Evolutionary conservation across 2,888 invertebrate species (phyloP), one percentile per base, ranked within the genome.

Genomic region (Cordylochernes scorpioides): DNA sequence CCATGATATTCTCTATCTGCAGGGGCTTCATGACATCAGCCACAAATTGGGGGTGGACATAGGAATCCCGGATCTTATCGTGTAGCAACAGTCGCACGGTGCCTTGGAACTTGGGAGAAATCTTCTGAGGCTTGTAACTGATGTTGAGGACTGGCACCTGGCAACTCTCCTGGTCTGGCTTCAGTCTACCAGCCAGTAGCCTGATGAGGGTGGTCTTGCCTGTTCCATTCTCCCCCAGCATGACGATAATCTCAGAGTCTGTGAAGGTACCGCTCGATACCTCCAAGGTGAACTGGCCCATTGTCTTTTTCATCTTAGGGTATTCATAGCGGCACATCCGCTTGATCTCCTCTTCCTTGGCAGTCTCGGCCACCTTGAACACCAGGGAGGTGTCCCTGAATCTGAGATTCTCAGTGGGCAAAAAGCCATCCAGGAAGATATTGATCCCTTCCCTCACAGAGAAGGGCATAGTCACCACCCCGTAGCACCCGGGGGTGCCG

Each of bases 61-160:
- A 94, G 12, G 94, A 82, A 59, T 94, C 94, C 36, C 88, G 65
- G 46, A 99, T 91, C 55, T 88, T 88, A 33, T 94, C 88, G 47
- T 91, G 86, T 36, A 97, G 59, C 47, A 97, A 59, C 48, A 75
- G 73, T 26, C 86, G 65, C 4, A 99, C 97, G 35, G 75, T 65
- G 24, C 86, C 84, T 40, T 78, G 74, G 32, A 78, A 80, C 57
- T 86, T 94, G 3, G 97, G 97, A 42, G 88, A 88, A 53, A 97
- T 99, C 58, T 94, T 99, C 61, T 97, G 97, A 25, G 97, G 97
- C 57, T 97, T 97, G 63, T 97, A 99, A 55, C 91, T 94, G 51
- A 97, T 88, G 55, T 91, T 80, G 40, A 99, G 58, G 45, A 74
- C 70, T 1, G 94, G 94, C 36, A 82, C 60, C 40, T 68, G 19